Base-by-base conservation (phyloP, 2,888 invertebrate species). In the Icerya purchasi region DNA sequence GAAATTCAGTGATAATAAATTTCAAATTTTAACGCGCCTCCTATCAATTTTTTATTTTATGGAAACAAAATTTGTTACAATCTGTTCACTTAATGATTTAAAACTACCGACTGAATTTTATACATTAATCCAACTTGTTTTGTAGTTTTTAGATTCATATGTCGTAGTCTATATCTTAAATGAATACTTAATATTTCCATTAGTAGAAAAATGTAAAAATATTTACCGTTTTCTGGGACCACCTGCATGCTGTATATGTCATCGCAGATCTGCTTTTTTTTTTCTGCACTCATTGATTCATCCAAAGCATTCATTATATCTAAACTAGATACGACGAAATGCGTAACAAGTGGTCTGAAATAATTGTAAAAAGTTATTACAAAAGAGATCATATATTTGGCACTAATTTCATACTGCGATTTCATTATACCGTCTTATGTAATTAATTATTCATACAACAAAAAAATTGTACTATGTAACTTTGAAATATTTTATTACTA, bases 231-330 rank as follows among this genome's bases (percentile, higher is more conserved):
- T 22, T 36, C 22, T 54, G 85, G 82, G 55, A 77, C 74, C 10
- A 92, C 79, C 76, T 94, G 90, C 22, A 91, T 76, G 24, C 81
- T 78, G 71, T 96, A 96, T 61, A 96, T 81, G 94, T 94, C 96
- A 60, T 92, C 81, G 63, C 92, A 82, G 50, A 91, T 85, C 61
- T 80, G 77, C 62, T 78, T 70, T 21, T 62, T 63, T 18, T 54
- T 51, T 5, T 52, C 21, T 2, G 51, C 24, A 1, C 50, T 22
- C 1, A 62, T 55, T 93, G 71, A 58, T 14, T 79, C 73, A 65
- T 85, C 77, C 61, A 92, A 72, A n/a, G 83, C 79, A 65, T 86
- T 80, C 2, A 96, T 75, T 22, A 96, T 75, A 75, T 96, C 96
- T 65, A 96, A 72, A 2, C 93, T 92, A 49, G 91, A 86, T 59